phyloP scores from a whole-genome alignment of 2,797 vertebrate genomes.

The Sebastes minor region DNA sequence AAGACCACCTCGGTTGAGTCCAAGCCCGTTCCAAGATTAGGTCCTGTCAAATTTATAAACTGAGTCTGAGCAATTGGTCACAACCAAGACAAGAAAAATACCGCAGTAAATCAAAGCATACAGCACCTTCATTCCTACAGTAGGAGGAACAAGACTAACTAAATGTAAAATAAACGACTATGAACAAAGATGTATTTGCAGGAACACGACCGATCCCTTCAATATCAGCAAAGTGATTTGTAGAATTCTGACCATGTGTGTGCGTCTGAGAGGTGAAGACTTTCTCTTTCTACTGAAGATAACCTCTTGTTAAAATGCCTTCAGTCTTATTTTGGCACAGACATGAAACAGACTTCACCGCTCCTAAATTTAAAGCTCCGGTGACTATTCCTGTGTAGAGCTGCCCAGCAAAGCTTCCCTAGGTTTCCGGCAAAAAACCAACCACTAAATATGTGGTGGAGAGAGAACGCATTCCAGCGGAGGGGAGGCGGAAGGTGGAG shows the following conservation, averaged over 20 bases:
- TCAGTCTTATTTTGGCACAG: slow-evolving; percentile 14
- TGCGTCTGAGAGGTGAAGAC: background rate
- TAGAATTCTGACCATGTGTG: background rate
- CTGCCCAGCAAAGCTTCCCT: slow-evolving; percentile 26
- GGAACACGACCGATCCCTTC: background rate
- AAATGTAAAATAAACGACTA: background rate
- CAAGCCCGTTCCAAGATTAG: background rate
- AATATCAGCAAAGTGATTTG: background rate
- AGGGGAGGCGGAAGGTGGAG: slow-evolving; percentile 36
- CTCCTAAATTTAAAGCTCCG: slow-evolving; percentile 34
- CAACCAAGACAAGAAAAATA: background rate
- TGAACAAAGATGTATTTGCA: background rate
- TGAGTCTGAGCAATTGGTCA: background rate
- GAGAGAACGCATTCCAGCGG: slow-evolving; percentile 47
- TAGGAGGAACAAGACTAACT: background rate
- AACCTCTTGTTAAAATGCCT: slow-evolving; percentile 34
- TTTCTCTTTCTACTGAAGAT: background rate
- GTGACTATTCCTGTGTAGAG: slow-evolving; percentile 37
- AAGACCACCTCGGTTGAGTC: background rate
- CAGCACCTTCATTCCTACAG: background rate
- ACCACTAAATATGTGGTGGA: slow-evolving; percentile 48
- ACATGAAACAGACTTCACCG: slow-evolving; percentile 33
- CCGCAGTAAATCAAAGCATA: background rate
- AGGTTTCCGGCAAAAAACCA: slow-evolving; percentile 34
- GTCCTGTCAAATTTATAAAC: background rate